Evolutionary conservation across 92 coral and sea anemone genomes (phyloP).

Genomic region (Porites divaricata): DNA sequence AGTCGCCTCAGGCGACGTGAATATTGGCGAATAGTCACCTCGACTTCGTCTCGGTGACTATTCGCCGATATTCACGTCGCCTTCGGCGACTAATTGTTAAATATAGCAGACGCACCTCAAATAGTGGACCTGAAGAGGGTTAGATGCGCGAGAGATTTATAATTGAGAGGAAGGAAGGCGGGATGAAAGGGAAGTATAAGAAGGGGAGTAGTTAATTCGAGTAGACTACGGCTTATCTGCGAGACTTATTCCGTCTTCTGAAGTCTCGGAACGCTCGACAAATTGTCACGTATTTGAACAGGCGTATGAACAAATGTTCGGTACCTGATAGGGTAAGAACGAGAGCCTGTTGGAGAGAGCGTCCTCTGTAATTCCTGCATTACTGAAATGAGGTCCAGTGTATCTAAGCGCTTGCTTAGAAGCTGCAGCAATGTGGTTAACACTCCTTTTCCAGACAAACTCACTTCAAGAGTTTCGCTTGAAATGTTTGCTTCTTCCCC

Average conservation of each 20-base stretch:
- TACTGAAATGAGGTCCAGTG: not conserved
- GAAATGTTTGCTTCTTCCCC: not conserved
- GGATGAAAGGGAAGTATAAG: not conserved
- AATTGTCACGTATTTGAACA: not conserved
- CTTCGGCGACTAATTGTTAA: too few species aligned
- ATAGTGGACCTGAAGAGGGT: not conserved
- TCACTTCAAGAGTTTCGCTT: not conserved
- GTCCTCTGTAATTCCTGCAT: constrained; percentile 10
- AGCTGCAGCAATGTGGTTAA: not conserved
- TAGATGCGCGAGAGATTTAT: not conserved
- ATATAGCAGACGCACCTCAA: too few species aligned
- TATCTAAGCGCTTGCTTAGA: not conserved
- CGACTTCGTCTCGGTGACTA: too few species aligned
- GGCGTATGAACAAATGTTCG: too few species aligned
- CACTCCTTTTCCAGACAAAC: too few species aligned
- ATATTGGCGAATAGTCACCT: too few species aligned
- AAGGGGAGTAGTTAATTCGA: not conserved
- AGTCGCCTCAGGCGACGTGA: too few species aligned
- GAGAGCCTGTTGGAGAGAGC: not conserved
- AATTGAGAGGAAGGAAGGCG: not conserved
- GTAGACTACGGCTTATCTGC: not conserved
- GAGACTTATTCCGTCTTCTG: not conserved
- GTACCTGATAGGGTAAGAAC: too few species aligned
- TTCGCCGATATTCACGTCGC: too few species aligned
- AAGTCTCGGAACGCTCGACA: not conserved